Evolutionary conservation across 2,888 invertebrate genomes (phyloP).

Genomic region (Tubulanus polymorphus): DNA sequence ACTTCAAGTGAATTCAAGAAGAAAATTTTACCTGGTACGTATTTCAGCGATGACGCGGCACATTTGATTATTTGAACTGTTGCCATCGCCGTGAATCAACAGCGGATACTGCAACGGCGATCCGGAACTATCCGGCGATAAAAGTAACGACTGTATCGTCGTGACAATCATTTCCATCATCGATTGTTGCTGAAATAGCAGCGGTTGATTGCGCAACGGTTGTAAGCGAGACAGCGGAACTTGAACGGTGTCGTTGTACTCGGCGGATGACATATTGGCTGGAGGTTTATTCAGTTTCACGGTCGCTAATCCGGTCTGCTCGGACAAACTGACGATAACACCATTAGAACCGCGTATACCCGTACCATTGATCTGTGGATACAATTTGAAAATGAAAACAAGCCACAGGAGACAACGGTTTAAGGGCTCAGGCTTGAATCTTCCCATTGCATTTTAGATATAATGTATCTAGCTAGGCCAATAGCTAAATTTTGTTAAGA

Average conservation of each 20-base stretch:
- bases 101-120: constrained; percentile 39
- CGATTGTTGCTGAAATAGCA: constrained; percentile 34
- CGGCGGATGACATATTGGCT: constrained; percentile 26
- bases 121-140: constrained; percentile 29
- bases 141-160: constrained; percentile 38
- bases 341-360: constrained; percentile 37
- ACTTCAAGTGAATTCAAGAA: too few relatives aligned
- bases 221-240: constrained; percentile 40
- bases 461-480: too few relatives aligned
- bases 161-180: constrained; percentile 45
- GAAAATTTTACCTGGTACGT: constrained; percentile 36
- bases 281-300: constrained; percentile 34
- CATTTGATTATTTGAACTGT: constrained; percentile 43
- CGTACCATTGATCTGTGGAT: constrained; percentile 44
- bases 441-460: too few relatives aligned
- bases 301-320: constrained; percentile 46
- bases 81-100: constrained; percentile 41
- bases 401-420: not conserved
- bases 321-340: constrained; percentile 43
- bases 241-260: constrained; percentile 42
- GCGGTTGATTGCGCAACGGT: constrained; percentile 41
- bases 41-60: constrained; percentile 52
- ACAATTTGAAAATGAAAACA: too few relatives aligned
- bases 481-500: too few relatives aligned
- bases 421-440: not conserved